Conservation (phyloP, 1,140 invertebrate genomes). For the Solen grandis region DNA sequence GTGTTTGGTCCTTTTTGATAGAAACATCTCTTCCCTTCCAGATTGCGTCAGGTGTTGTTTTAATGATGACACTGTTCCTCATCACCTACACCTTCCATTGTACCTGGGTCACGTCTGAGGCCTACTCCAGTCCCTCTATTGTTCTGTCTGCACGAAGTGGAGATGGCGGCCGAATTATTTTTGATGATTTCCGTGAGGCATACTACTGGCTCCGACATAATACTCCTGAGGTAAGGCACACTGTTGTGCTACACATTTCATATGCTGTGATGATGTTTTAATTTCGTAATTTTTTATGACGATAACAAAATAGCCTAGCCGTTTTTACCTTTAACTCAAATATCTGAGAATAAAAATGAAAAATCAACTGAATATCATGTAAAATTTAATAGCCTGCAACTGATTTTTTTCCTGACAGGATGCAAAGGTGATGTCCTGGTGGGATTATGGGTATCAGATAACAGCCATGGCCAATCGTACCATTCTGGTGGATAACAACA, state of each 20-base stretch:
- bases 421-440: slow-evolving; percentile 99
- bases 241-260: too few relatives aligned
- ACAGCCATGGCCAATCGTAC: slow-evolving; percentile 99
- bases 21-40: slow-evolving; percentile 80
- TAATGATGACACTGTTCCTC: slow-evolving; percentile 91
- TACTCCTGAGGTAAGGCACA: slow-evolving; percentile 87
- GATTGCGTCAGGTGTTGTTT: slow-evolving; percentile 93
- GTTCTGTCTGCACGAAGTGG: slow-evolving; percentile 96
- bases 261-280: too few relatives aligned
- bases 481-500: slow-evolving; percentile 99
- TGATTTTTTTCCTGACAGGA: slow-evolving; percentile 83
- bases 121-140: slow-evolving; percentile 98
- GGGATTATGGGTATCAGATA: slow-evolving; percentile 99
- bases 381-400: too few relatives aligned
- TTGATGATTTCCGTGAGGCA: slow-evolving; percentile 98
- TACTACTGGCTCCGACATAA: slow-evolving; percentile 99
- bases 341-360: too few relatives aligned
- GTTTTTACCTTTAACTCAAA: too few relatives aligned
- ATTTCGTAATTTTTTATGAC: too few relatives aligned
- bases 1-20: too few relatives aligned
- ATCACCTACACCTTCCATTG: slow-evolving; percentile 97
- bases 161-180: slow-evolving; percentile 96
- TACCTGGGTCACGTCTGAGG: slow-evolving; percentile 99
- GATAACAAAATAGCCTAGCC: too few relatives aligned
- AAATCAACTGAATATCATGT: too few relatives aligned